These are phyloP conservation scores for Leptogaster cylindrica DNA, from an alignment of 2,888 invertebrate species.

Conservation along the genomic window DNA sequence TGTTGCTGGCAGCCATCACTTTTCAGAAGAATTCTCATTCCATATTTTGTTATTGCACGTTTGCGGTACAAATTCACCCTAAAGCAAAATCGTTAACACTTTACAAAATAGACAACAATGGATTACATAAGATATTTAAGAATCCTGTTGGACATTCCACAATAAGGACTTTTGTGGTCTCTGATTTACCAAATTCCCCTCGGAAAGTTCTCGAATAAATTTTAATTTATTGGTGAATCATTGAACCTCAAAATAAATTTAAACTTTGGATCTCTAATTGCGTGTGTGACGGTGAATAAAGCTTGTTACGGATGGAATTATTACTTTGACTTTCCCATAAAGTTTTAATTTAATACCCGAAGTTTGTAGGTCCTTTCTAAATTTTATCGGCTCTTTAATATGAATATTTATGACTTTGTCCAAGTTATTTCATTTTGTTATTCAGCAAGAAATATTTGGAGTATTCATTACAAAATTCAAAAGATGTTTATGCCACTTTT, in stretches of 20 bases:
- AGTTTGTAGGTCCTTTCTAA: conserved; percentile 4
- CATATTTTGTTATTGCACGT: no score
- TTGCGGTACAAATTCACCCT: no score
- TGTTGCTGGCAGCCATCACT: no score
- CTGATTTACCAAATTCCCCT: no score
- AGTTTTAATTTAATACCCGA: conserved; percentile 21
- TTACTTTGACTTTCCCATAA: background rate
- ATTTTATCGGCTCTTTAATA: conserved; percentile 21
- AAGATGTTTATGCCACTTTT: background rate
- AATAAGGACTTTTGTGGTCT: no score
- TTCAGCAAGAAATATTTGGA: background rate
- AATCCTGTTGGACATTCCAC: no score
- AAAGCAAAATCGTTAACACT: no score
- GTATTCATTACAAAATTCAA: background rate
- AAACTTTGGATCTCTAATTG: conserved; percentile 14
- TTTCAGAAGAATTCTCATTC: no score
- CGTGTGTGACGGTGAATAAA: background rate
- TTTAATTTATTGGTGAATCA: background rate
- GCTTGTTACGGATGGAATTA: background rate
- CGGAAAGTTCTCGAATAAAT: conserved; percentile 5
- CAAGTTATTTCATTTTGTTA: conserved; percentile 4
- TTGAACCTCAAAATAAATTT: conserved; percentile 2
- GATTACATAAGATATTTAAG: no score
- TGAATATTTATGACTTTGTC: conserved; percentile 13
- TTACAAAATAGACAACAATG: no score